Evolutionary conservation across 2,113 vertebrate species (phyloP).

Genomic region (Prunella himalayana): DNA sequence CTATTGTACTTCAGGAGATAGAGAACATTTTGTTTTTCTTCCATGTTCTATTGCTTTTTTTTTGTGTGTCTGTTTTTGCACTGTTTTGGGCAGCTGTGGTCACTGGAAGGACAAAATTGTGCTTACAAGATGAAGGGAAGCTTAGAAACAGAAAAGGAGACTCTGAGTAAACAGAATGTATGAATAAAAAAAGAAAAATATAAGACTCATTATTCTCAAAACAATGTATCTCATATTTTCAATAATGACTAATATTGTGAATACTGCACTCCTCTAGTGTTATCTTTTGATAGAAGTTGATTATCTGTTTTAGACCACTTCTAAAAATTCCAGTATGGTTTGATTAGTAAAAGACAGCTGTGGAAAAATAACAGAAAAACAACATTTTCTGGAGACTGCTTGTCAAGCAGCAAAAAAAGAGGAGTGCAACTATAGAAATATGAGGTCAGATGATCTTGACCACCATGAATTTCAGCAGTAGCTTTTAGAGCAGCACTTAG

Average conservation of each 20-base stretch:
- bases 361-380: not conserved
- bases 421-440: not conserved
- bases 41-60: not conserved
- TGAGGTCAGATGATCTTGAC: slow-evolving; percentile 1
- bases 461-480: not conserved
- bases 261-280: not conserved
- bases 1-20: not conserved
- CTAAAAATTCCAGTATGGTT: not conserved
- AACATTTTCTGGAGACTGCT: not conserved
- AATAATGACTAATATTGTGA: not conserved
- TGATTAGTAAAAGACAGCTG: not conserved
- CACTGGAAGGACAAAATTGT: slow-evolving; percentile 18
- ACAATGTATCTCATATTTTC: not conserved
- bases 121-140: slow-evolving; percentile 3
- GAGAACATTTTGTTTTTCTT: slow-evolving; percentile 42
- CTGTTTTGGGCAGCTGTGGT: not conserved
- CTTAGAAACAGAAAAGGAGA: not conserved
- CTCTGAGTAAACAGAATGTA: not conserved
- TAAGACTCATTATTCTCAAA: not conserved
- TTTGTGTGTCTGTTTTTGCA: slow-evolving; percentile 5
- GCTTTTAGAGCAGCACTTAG: not conserved
- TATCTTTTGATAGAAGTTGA: not conserved
- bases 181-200: not conserved
- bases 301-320: not conserved
- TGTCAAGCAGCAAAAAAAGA: not conserved